Evolutionary conservation across 2,797 vertebrate genomes (phyloP).

Genomic region (Taenioides sp.): DNA sequence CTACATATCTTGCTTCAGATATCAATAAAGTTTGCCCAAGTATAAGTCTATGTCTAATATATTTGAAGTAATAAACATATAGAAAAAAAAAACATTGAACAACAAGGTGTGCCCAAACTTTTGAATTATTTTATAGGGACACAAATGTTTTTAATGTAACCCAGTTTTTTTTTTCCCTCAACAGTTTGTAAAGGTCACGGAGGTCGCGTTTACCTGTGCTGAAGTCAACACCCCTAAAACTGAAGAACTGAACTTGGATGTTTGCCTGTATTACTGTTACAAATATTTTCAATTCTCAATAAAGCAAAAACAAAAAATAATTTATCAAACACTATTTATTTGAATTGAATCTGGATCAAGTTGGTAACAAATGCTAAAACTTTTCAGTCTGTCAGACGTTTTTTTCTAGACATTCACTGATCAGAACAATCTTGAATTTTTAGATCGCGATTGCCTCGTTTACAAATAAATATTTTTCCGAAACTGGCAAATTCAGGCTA

Average conservation of each 20-base stretch:
- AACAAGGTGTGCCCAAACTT: too few species aligned
- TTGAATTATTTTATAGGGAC: too few species aligned
- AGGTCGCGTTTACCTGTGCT: slow-evolving; percentile 78
- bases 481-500: slow-evolving; percentile 1
- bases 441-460: slow-evolving; percentile 4
- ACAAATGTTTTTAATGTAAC: not conserved
- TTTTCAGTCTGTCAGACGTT: slow-evolving; percentile 37
- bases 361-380: slow-evolving; percentile 57
- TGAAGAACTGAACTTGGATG: not conserved
- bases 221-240: slow-evolving; percentile 29
- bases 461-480: slow-evolving; percentile 41
- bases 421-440: not conserved
- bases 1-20: too few species aligned
- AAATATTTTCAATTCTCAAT: slow-evolving; percentile 3
- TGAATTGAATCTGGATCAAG: slow-evolving; percentile 63
- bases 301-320: slow-evolving; percentile 23
- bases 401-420: slow-evolving; percentile 8
- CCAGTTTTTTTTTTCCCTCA: not conserved
- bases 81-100: too few species aligned
- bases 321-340: slow-evolving; percentile 71
- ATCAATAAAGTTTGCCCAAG: too few species aligned
- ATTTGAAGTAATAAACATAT: too few species aligned
- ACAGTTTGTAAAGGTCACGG: slow-evolving; percentile 79
- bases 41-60: too few species aligned
- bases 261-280: slow-evolving; percentile 28